These are phyloP conservation scores for Melanerpes formicivorus DNA, from an alignment of 2,113 vertebrate species.

Conservation along the genomic window DNA sequence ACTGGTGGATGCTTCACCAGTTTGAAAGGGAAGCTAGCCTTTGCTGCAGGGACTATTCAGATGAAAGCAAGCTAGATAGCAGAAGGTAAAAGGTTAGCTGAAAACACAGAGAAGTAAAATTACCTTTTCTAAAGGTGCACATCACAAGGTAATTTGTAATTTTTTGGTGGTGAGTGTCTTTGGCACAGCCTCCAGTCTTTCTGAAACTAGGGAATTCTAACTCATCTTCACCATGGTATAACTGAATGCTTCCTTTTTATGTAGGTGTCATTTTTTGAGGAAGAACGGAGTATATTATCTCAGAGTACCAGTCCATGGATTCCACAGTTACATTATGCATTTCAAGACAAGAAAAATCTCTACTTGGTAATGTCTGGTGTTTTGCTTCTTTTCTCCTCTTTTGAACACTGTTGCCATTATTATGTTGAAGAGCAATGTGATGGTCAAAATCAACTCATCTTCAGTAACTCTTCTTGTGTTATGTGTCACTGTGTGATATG, in stretches of 20 bases:
- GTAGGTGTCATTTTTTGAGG: constrained; percentile 91
- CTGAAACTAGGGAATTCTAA: background rate
- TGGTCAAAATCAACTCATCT: background rate
- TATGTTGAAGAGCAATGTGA: background rate
- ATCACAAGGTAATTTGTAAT: background rate
- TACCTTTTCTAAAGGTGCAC: background rate
- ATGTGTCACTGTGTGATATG: background rate
- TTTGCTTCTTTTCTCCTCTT: background rate
- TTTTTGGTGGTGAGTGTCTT: background rate
- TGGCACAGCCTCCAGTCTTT: background rate
- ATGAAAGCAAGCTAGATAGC: background rate
- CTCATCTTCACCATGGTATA: background rate
- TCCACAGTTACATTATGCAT: constrained; percentile 89
- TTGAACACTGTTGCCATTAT: background rate
- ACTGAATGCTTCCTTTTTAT: background rate
- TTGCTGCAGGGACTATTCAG: background rate
- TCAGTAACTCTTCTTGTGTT: background rate
- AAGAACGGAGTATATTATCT: constrained; percentile 88
- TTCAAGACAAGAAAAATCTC: constrained; percentile 92
- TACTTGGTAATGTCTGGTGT: constrained; percentile 85
- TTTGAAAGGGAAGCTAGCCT: background rate
- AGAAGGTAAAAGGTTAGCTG: background rate
- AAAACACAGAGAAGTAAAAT: background rate
- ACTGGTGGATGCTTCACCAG: background rate
- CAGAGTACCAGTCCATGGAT: constrained; percentile 90